A percentile compares a stretch with the other conserved stretches of the same genome.
These are phyloP conservation scores for Troilus luridus DNA, from an alignment of 2,888 invertebrate genomes.

Conservation along the genomic window DNA sequence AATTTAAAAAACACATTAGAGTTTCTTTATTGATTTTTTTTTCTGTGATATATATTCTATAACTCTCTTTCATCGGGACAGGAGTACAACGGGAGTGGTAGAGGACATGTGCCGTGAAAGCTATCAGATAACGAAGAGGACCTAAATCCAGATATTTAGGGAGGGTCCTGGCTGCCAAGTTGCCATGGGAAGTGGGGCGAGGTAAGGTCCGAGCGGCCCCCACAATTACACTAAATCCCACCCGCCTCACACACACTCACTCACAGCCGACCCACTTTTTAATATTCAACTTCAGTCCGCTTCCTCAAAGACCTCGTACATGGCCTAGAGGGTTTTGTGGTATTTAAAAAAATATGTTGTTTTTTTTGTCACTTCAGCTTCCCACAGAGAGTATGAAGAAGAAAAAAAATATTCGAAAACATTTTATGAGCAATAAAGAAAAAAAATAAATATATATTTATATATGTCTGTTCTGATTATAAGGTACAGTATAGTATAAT, in stretches of 20 bases:
- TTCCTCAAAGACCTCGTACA: conserved; percentile 3
- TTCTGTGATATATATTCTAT: background rate
- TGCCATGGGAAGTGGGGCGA: no score
- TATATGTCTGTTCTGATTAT: no score
- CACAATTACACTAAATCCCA: conserved; percentile 15
- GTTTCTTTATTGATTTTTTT: no score
- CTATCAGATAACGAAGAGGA: background rate
- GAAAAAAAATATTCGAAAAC: no score
- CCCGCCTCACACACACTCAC: no score
- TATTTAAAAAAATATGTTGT: background rate
- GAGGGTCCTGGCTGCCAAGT: background rate
- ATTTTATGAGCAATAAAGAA: no score
- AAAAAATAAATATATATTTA: no score
- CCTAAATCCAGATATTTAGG: background rate
- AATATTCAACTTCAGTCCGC: background rate
- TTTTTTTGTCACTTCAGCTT: background rate
- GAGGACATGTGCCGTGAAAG: background rate
- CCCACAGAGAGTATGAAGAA: background rate
- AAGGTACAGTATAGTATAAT: no score
- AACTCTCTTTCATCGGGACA: background rate
- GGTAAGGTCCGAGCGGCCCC: no score
- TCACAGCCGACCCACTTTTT: background rate
- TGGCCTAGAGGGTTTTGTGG: background rate
- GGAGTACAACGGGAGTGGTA: background rate
- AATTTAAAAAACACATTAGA: no score